Base-by-base conservation (phyloP, 2,797 vertebrate genomes). In the Megalops cyprinoides region DNA sequence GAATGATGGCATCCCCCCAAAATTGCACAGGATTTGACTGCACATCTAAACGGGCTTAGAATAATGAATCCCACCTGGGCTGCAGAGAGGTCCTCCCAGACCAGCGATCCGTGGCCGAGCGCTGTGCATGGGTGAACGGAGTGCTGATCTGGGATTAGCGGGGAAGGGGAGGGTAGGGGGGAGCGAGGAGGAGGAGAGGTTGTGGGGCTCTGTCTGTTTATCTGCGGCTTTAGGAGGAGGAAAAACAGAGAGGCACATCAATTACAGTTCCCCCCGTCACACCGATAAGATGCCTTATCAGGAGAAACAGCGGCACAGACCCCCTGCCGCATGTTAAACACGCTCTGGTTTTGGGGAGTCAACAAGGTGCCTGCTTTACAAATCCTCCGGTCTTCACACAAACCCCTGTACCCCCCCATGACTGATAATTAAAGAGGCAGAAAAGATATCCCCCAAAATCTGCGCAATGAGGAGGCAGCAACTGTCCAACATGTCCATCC, bases 281-380 rank as follows among this genome's bases (percentile, higher is more conserved):
- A 65, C 87, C 85, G 93, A 94, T 93, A 93, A 94, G 92, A 93
- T 93, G 89, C 87, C 89, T 93, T 94, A 94, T 94, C 93, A 88
- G 87, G 88, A 90, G 93, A 94, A 94, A 93, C 93, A 93, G 93
- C 89, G 88, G 89, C 82, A 84, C 84, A 84, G 85, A 84, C 80
- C 82, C 82, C 67, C 77, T 78, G 83, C 80, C 65, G 76, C 77
- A 83, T 80, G 87, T 81, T 82, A 75, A 85, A 84, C 77, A 79
- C 67, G 74, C 83, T 46, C 74, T 78, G 79, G 76, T 84, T 86
- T 81, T 81, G 76, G 73, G 78, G 71, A 82, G 83, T 81, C 77
- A 83, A 82, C 80, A 81, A 86, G 84, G 82, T 84, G 82, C 46
- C 65, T 81, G 82, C 84, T 85, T 84, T 85, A 86, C 85, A 82